Evolutionary conservation across 2,888 invertebrate genomes (phyloP).

Genomic region (Oxyteleia sp.): DNA sequence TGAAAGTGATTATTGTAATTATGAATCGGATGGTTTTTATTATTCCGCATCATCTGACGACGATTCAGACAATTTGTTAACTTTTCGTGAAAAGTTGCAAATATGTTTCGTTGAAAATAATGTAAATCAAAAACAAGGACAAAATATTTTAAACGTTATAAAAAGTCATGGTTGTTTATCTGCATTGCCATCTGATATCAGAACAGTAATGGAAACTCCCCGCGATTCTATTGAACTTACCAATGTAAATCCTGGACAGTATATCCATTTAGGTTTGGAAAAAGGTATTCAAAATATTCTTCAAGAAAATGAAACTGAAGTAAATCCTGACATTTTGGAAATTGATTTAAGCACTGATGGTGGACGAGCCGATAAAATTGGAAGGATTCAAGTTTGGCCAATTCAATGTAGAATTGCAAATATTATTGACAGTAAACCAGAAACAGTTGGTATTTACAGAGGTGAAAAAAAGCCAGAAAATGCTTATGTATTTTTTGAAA

Average conservation of each 20-base stretch:
- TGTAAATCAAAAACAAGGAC: conserved; percentile 26
- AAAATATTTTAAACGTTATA: conserved; percentile 23
- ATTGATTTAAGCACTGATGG: conserved; percentile 40
- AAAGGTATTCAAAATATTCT: conserved; percentile 10
- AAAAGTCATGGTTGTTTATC: conserved; percentile 34
- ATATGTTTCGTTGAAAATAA: conserved; percentile 1
- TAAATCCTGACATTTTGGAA: conserved; percentile 10
- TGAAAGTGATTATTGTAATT: too few relatives aligned
- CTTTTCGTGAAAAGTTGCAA: not conserved
- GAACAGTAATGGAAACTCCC: conserved; percentile 55
- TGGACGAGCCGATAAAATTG: conserved; percentile 5
- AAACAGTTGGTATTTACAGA: conserved; percentile 26
- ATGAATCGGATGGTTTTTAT: too few relatives aligned
- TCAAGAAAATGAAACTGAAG: conserved; percentile 7
- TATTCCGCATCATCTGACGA: too few relatives aligned
- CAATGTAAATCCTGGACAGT: conserved; percentile 48
- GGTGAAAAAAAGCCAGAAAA: conserved; percentile 33
- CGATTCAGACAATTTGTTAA: not conserved
- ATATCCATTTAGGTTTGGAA: conserved; percentile 59
- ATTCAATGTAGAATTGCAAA: conserved; percentile 32
- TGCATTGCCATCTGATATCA: conserved; percentile 36
- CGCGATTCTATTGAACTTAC: conserved; percentile 1
- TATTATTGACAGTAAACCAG: not conserved
- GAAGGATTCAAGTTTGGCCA: conserved; percentile 31
- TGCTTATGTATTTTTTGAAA: conserved; percentile 18